These are phyloP conservation scores for Poecile montanus DNA, from an alignment of 2,797 vertebrate genomes.

Conservation along the genomic window DNA sequence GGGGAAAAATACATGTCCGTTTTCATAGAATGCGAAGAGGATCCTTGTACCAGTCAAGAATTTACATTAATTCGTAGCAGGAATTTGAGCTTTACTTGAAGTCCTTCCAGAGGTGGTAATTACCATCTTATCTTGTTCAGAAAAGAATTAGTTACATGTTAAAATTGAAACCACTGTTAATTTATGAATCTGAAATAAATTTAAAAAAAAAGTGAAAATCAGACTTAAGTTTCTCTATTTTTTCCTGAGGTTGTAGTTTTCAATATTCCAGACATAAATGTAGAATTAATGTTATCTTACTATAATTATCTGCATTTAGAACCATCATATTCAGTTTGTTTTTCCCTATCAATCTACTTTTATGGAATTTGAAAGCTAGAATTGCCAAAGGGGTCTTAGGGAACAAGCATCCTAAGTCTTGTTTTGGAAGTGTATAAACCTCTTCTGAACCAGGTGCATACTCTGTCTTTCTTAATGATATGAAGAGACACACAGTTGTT, in stretches of 20 bases:
- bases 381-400: background rate
- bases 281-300: background rate
- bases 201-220: conserved; percentile 26
- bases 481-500: rapidly evolving
- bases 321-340: background rate
- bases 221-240: conserved; percentile 50
- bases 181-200: conserved; percentile 78
- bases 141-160: conserved; percentile 43
- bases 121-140: conserved; percentile 52
- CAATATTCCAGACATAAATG: background rate
- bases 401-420: background rate
- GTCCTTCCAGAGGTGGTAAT: conserved; percentile 55
- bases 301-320: background rate
- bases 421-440: background rate
- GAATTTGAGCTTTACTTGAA: conserved; percentile 68
- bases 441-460: background rate
- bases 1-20: conserved; percentile 7
- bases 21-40: conserved; percentile 64
- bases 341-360: background rate
- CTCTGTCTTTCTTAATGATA: background rate
- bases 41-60: conserved; percentile 44
- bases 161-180: conserved; percentile 68
- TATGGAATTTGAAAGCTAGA: background rate
- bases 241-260: background rate
- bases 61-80: conserved; percentile 14